Evolutionary conservation across 2,888 invertebrate genomes (phyloP).

Genomic region (Ischnura elegans): DNA sequence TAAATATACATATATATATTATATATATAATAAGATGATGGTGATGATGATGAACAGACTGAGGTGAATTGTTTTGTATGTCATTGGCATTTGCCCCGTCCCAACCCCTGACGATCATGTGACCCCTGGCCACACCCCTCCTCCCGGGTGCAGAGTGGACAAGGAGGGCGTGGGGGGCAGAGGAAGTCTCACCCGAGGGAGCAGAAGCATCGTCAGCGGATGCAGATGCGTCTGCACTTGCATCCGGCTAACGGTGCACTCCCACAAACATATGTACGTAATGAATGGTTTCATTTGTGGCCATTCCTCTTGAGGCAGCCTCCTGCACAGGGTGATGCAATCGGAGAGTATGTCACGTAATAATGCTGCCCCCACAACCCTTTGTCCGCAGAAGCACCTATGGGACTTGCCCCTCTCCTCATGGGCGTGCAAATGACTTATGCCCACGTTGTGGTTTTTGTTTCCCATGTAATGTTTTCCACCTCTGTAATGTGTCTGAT

Average conservation of each 20-base stretch:
- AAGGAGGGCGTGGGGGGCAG: background rate
- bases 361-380: background rate
- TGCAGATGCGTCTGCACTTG: background rate
- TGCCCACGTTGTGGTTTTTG: slow-evolving; percentile 43
- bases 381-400: background rate
- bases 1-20: slow-evolving; percentile 11
- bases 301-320: background rate
- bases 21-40: slow-evolving; percentile 1
- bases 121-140: background rate
- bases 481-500: slow-evolving; percentile 31
- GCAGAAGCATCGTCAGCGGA: background rate
- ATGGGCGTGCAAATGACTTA: background rate
- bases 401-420: no score
- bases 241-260: no score
- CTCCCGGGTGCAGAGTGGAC: background rate
- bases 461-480: slow-evolving; percentile 30
- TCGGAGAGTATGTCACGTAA: background rate
- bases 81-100: background rate
- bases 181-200: background rate
- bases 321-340: slow-evolving; percentile 13
- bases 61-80: slow-evolving; percentile 56
- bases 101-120: background rate
- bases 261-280: background rate
- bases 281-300: background rate
- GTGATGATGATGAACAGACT: slow-evolving; percentile 43